phyloP scores from a whole-genome alignment of 2,888 invertebrate species.

The Itoplectis maculator region DNA sequence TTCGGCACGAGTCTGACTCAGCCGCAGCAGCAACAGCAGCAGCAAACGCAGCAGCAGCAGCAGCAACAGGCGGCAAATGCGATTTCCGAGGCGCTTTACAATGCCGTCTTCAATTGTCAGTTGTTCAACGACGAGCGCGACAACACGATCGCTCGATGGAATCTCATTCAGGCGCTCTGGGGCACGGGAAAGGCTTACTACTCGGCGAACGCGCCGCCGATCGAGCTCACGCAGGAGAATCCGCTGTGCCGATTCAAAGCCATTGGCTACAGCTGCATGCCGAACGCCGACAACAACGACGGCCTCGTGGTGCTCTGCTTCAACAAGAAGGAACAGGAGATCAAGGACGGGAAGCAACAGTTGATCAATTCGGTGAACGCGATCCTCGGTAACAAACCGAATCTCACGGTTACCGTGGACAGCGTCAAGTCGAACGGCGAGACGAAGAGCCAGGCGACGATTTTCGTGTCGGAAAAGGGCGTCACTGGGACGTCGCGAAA shows the following conservation, averaged over 20 bases:
- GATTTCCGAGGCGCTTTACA: constrained; percentile 89
- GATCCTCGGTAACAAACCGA: constrained; percentile 94
- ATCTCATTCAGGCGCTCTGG: constrained; percentile 96
- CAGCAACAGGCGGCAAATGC: constrained; percentile 87
- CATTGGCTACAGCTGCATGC: constrained; percentile 95
- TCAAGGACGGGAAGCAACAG: constrained; percentile 85
- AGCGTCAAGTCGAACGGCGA: constrained; percentile 92
- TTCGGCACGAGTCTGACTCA: constrained; percentile 78
- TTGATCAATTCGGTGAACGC: constrained; percentile 88
- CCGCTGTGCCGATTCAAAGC: constrained; percentile 97
- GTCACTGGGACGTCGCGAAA: constrained; percentile 88
- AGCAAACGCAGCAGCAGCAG: constrained; percentile 85
- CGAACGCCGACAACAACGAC: constrained; percentile 94
- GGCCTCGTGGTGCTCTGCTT: constrained; percentile 95
- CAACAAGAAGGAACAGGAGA: constrained; percentile 92
- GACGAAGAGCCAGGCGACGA: constrained; percentile 90
- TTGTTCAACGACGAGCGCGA: constrained; percentile 98
- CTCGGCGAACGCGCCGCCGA: constrained; percentile 90
- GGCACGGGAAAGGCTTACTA: constrained; percentile 94
- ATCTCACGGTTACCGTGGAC: constrained; percentile 91
- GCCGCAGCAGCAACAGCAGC: constrained; percentile 79
- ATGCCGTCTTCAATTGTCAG: constrained; percentile 91
- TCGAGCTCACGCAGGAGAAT: constrained; percentile 95
- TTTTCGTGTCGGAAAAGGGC: constrained; percentile 90
- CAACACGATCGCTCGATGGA: constrained; percentile 96